These are phyloP conservation scores for Oncorhynchus clarkii DNA, from an alignment of 2,113 vertebrate species.

Conservation along the genomic window DNA sequence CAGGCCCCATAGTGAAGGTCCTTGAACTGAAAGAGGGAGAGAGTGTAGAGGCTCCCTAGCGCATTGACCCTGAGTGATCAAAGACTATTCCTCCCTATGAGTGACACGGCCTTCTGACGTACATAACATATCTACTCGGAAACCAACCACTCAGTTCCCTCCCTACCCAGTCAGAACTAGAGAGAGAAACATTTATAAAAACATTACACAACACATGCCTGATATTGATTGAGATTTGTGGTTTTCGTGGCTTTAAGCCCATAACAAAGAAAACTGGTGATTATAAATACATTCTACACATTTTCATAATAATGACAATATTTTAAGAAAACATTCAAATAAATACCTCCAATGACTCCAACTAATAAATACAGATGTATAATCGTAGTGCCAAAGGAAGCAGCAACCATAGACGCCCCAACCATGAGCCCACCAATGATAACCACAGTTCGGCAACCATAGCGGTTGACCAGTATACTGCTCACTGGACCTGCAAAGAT, in stretches of 20 bases:
- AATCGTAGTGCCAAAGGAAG: constrained; percentile 77
- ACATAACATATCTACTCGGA: constrained; percentile 57
- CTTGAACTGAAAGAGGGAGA: constrained; percentile 5
- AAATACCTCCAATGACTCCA: constrained; percentile 79
- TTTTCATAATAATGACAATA: too few relatives aligned
- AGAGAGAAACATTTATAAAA: background rate
- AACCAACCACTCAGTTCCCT: constrained; percentile 66
- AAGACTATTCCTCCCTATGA: background rate
- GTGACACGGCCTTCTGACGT: background rate
- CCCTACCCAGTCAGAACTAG: constrained; percentile 11
- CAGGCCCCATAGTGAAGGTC: background rate
- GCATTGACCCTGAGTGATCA: constrained; percentile 19
- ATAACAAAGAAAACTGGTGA: too few relatives aligned
- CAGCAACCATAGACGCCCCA: constrained; percentile 72
- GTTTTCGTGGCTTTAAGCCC: too few relatives aligned
- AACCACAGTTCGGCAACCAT: constrained; percentile 81
- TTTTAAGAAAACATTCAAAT: too few relatives aligned
- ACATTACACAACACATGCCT: background rate
- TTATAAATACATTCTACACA: too few relatives aligned
- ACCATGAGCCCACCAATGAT: constrained; percentile 77
- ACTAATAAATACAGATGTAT: constrained; percentile 80
- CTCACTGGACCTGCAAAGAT: constrained; percentile 73
- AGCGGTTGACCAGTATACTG: constrained; percentile 80
- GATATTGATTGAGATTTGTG: too few relatives aligned
- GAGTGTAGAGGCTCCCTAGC: background rate